Base-by-base conservation (phyloP, 2,797 vertebrate species). In the Ctenosaura bakeri region DNA sequence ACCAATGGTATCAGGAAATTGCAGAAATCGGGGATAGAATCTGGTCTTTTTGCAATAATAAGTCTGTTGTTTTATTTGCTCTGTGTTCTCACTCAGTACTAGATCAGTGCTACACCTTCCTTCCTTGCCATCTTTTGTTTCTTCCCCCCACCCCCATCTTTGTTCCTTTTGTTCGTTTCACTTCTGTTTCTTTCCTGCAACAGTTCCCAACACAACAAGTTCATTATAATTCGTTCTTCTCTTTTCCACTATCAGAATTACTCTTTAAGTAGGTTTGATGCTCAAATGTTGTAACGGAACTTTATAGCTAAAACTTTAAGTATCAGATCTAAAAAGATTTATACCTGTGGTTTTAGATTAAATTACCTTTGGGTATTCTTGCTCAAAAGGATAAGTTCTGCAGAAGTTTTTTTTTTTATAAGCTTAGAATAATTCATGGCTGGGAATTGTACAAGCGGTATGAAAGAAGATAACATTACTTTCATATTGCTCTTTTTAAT, bases 1-100 rank as follows among this genome's bases (percentile, higher is more conserved):
- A 90, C 52, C 66, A 90, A 14, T 71, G 76, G 56, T 86, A 71
- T n/a, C 54, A 80, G 89, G 29, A 80, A 73, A 90, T 90, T 71
- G 46, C 62, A 71, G 22, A 80, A 38, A 79, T 79, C 16, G 59
- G 64, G n/a, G 62, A 80, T 38, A 18, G 35, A 56, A 46, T 85
- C 74, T 85, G n/a, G 56, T 69, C 26, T 80, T 54, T 85, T 71
- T 79, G 62, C 59, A 85, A 8, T 69, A 69, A 79, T 26, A 69
- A 69, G 29, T 76, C 54, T 26, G 46, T 85, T 8, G n/a, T 73
- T 82, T 35, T 83, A 46, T 66, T 82, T 80, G 6, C 73, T 86
- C 73, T 46, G 42, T 64, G 46, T 76, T 90, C 42, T 80, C 46
- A 80, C 35, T 86, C 38, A 38, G 1, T 56, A 42, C 82, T 86